phyloP scores from a whole-genome alignment of 2,797 vertebrate species.

The Sebastiscus tertius region DNA sequence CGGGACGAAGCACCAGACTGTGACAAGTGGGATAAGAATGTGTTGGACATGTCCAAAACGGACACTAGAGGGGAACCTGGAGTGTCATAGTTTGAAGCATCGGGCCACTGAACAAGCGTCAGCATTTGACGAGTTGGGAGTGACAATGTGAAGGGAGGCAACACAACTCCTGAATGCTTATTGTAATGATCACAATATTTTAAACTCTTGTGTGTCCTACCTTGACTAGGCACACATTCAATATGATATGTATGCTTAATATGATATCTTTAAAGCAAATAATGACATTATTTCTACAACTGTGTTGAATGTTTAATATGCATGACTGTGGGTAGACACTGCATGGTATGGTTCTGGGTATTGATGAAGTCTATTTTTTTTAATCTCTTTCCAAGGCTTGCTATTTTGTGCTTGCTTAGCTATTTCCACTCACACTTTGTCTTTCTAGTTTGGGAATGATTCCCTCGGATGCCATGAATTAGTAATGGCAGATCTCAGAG shows the following conservation, averaged over 20 bases:
- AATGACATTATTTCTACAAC: neutral
- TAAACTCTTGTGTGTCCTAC: neutral
- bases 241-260: neutral
- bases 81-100: no score
- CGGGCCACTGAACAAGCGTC: no score
- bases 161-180: neutral
- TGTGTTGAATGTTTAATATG: neutral
- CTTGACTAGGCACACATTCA: neutral
- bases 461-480: conserved; percentile 46
- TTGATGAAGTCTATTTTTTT: neutral
- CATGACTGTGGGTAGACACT: neutral
- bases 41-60: no score
- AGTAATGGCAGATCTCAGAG: conserved; percentile 37
- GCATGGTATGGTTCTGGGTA: neutral
- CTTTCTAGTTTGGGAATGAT: conserved; percentile 35
- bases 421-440: conserved; percentile 37
- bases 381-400: neutral
- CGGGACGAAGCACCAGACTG: no score
- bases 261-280: neutral
- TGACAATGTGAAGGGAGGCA: neutral
- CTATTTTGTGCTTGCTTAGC: neutral
- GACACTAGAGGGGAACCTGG: no score
- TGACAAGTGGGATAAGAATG: no score
- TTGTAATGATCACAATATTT: neutral
- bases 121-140: no score